Evolutionary conservation across 2,888 invertebrate species (phyloP).

Genomic region (Idaea biselata): DNA sequence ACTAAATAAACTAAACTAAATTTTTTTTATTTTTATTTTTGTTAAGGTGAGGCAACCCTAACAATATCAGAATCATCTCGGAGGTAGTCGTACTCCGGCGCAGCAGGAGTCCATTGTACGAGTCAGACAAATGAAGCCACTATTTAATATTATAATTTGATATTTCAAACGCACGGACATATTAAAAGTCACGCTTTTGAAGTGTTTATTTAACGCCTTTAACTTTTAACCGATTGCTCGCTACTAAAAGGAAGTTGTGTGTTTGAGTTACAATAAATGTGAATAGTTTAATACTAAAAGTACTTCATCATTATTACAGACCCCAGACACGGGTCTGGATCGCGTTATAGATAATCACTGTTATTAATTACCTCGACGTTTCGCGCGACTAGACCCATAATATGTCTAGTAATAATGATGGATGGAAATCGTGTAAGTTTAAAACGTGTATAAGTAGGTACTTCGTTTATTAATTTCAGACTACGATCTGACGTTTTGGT

Average conservation of each 20-base stretch:
- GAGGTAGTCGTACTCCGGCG: conserved; percentile 28
- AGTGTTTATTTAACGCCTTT: conserved; percentile 76
- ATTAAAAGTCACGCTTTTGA: conserved; percentile 74
- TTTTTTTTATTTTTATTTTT: not conserved
- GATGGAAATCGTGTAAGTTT: no score
- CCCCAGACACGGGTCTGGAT: no score
- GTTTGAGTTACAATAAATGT: not conserved
- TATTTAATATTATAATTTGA: conserved; percentile 80
- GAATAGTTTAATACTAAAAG: no score
- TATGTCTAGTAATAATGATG: no score
- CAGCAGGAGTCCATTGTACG: conserved; percentile 68
- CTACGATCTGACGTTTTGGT: no score
- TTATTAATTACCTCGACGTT: no score
- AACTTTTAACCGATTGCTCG: not conserved
- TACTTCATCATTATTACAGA: no score
- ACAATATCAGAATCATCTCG: not conserved
- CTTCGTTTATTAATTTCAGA: no score
- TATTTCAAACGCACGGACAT: conserved; percentile 79
- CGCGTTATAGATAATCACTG: no score
- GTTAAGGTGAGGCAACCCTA: not conserved
- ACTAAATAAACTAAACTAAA: no score
- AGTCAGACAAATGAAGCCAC: conserved; percentile 68
- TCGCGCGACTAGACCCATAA: no score
- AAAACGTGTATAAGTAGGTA: no score
- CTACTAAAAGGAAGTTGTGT: not conserved